Percentiles rank a stretch among this genome's conserved stretches.
phyloP scores from a whole-genome alignment of 92 coral and sea anemone genomes.

The Actinostola sp. region DNA sequence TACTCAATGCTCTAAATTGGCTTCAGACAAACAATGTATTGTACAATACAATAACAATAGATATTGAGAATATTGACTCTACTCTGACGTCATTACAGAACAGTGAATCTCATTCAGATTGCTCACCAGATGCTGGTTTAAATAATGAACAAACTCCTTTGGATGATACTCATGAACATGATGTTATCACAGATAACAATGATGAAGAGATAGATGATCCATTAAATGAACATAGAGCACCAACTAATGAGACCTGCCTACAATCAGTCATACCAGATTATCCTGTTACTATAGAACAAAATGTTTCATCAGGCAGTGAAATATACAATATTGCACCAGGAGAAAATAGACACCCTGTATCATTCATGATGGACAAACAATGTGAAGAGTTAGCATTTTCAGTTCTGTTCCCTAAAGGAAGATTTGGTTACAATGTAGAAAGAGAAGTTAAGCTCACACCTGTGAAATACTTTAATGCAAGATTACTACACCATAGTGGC shows the following conservation, averaged over 20 bases:
- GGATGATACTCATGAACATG: conserved; percentile 1
- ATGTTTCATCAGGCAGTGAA: conserved; percentile 50
- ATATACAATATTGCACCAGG: no score
- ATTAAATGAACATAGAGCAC: conserved; percentile 43
- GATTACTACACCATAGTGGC: conserved; percentile 29
- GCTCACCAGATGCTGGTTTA: no score
- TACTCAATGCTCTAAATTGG: conserved; percentile 50
- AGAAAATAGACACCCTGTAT: conserved; percentile 60
- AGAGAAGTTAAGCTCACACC: conserved; percentile 39
- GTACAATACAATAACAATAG: conserved; percentile 35
- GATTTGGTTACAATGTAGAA: conserved; percentile 48
- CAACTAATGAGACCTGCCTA: conserved; percentile 61
- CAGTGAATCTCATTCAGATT: no score
- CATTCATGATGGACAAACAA: conserved; percentile 45
- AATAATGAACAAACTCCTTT: no score
- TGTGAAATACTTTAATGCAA: conserved; percentile 31
- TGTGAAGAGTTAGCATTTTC: conserved; percentile 70
- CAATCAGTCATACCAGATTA: conserved; percentile 55
- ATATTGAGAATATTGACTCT: conserved; percentile 29
- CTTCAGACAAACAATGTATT: conserved; percentile 40
- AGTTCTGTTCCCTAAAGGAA: no score
- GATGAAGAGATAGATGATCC: conserved; percentile 57
- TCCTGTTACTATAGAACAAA: conserved; percentile 34
- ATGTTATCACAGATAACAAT: not conserved
- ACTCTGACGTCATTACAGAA: conserved; percentile 8